These are phyloP conservation scores for Zophobas morio DNA, from an alignment of 1,140 invertebrate genomes.

Conservation along the genomic window DNA sequence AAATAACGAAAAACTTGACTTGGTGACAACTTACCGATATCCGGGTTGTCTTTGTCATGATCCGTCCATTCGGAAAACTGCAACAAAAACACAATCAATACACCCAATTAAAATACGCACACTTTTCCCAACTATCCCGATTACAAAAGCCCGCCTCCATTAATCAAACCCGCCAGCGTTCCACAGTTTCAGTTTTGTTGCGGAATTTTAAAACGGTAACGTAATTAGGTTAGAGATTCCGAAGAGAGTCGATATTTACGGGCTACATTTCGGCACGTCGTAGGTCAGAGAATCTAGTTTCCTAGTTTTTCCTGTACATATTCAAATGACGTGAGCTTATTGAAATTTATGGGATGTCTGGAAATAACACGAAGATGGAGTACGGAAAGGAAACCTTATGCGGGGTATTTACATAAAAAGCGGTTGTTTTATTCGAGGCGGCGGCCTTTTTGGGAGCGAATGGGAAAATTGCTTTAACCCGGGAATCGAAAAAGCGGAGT, in stretches of 20 bases:
- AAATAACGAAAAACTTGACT: neutral
- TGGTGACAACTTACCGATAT: constrained; percentile 65
- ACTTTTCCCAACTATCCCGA: no score
- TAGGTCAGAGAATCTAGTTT: constrained; percentile 17
- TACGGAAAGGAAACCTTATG: constrained; percentile 11
- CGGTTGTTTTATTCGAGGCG: constrained; percentile 1
- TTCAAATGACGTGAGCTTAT: constrained; percentile 28
- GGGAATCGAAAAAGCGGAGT: no score
- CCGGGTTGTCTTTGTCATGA: constrained; percentile 67
- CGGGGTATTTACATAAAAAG: constrained; percentile 16
- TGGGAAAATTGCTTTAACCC: neutral
- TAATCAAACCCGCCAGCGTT: constrained; percentile 11
- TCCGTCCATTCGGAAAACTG: constrained; percentile 70
- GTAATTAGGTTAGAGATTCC: constrained; percentile 10
- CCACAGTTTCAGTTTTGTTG: constrained; percentile 25
- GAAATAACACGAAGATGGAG: constrained; percentile 19
- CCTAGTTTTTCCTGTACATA: constrained; percentile 30
- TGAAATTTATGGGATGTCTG: constrained; percentile 29
- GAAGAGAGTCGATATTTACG: constrained; percentile 33
- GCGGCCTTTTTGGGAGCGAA: neutral
- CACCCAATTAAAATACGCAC: no score
- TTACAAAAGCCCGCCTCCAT: neutral
- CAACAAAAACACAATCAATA: constrained; percentile 55
- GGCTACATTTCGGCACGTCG: constrained; percentile 5
- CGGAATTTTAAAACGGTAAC: constrained; percentile 21